Conservation (phyloP, 2,888 invertebrate species). For the Amphipyra tragopoginis region DNA sequence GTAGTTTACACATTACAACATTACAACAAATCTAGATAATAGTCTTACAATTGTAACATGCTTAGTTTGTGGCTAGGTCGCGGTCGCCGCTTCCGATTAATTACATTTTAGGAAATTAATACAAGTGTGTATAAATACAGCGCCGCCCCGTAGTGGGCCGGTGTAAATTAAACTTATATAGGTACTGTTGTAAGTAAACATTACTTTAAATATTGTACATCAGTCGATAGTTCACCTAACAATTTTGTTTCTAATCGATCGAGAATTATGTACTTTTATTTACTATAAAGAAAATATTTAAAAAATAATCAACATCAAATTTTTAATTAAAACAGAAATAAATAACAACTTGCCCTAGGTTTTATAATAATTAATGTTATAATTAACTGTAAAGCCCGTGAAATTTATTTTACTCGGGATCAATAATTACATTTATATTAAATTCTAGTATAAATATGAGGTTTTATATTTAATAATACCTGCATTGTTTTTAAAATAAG, state of each 20-base stretch:
- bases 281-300: constrained; percentile 86
- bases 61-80: constrained; percentile 83
- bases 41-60: constrained; percentile 88
- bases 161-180: constrained; percentile 86
- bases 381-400: constrained; percentile 89
- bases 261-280: constrained; percentile 87
- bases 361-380: constrained; percentile 89
- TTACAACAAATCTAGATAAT: constrained; percentile 89
- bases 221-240: constrained; percentile 89
- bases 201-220: constrained; percentile 88
- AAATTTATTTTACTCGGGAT: constrained; percentile 86
- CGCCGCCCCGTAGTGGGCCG: constrained; percentile 74
- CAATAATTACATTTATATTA: constrained; percentile 88
- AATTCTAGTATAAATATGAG: constrained; percentile 89
- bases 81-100: constrained; percentile 84
- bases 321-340: constrained; percentile 89
- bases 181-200: constrained; percentile 86
- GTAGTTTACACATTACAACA: constrained; percentile 80
- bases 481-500: constrained; percentile 88
- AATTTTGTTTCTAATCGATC: constrained; percentile 88
- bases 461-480: constrained; percentile 89
- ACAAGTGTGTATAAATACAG: constrained; percentile 84
- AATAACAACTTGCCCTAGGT: constrained; percentile 91
- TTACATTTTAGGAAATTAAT: constrained; percentile 88
- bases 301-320: constrained; percentile 88